These are phyloP conservation scores for human (Homo sapiens) DNA, from an alignment of 2,113 vertebrate species.

Conservation along the genomic window DNA sequence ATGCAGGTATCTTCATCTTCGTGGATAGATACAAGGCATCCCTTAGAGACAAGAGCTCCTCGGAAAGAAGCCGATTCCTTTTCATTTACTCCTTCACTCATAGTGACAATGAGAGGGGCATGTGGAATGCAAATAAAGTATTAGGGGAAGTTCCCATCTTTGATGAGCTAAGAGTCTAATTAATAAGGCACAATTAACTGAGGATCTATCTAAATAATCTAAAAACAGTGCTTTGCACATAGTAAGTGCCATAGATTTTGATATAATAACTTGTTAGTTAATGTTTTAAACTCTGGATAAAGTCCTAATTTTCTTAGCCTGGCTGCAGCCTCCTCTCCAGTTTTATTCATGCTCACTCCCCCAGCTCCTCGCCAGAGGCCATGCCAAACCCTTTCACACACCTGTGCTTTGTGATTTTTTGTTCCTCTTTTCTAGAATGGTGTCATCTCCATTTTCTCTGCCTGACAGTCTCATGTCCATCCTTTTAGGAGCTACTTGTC, in stretches of 20 bases:
- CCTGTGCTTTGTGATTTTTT: not conserved
- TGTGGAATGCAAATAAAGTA: not conserved
- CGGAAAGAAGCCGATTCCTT: not conserved
- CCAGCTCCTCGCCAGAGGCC: not conserved
- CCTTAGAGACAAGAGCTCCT: not conserved
- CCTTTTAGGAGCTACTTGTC: not conserved
- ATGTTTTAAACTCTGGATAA: not conserved
- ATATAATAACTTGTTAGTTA: not conserved
- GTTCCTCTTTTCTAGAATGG: not conserved
- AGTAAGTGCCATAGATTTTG: not conserved
- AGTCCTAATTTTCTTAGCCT: not conserved
- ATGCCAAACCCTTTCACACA: not conserved
- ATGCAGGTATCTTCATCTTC: not conserved
- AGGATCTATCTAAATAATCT: not conserved
- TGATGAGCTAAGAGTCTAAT: not conserved
- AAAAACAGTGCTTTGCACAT: not conserved
- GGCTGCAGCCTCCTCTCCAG: not conserved
- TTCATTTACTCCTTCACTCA: not conserved
- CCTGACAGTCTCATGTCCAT: not conserved
- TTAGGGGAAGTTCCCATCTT: not conserved
- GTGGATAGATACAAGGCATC: not conserved
- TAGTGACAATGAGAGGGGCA: not conserved
- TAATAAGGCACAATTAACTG: not conserved
- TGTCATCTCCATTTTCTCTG: not conserved
- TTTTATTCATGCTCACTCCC: rapidly evolving